Evolutionary conservation across 2,113 vertebrate species (phyloP).

Genomic region (Corythornis madagascariensis): DNA sequence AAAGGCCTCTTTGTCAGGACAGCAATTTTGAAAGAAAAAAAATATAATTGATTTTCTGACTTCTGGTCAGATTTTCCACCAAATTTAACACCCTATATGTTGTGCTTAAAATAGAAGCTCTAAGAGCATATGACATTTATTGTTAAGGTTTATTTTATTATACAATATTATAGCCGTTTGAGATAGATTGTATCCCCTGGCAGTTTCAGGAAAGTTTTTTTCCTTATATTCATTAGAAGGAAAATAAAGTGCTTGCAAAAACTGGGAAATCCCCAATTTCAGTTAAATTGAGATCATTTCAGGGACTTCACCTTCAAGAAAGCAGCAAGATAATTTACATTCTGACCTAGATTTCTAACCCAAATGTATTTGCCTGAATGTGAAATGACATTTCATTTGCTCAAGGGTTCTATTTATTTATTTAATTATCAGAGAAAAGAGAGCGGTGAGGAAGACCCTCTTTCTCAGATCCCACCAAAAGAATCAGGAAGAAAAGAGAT

Average conservation of each 20-base stretch:
- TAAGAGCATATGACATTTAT: background rate
- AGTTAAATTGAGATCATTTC: slow-evolving; percentile 59
- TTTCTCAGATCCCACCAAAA: background rate
- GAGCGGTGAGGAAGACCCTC: background rate
- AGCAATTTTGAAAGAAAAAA: background rate
- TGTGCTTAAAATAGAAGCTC: background rate
- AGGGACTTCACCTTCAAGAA: slow-evolving; percentile 67
- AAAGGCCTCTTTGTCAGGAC: background rate
- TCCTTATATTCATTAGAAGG: slow-evolving; percentile 53
- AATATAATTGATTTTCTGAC: background rate
- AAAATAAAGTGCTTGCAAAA: slow-evolving; percentile 66
- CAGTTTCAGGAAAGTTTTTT: slow-evolving; percentile 36
- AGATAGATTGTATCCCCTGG: slow-evolving; percentile 43
- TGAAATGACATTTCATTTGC: slow-evolving; percentile 68
- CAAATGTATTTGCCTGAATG: slow-evolving; percentile 66
- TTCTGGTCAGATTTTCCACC: slow-evolving; percentile 53
- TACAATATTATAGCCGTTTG: slow-evolving; percentile 28
- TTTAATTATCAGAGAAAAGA: slow-evolving; percentile 32
- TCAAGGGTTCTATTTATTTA: slow-evolving; percentile 60
- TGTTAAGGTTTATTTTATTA: slow-evolving; percentile 57
- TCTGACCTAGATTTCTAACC: slow-evolving; percentile 72
- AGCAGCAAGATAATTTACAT: slow-evolving; percentile 64
- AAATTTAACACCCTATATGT: slow-evolving; percentile 31
- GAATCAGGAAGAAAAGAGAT: background rate
- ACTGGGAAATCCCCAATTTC: slow-evolving; percentile 61